Percentiles rank a stretch among this genome's conserved stretches.
Conservation (phyloP, 2,888 invertebrate species). For the Hypsopygia costalis region DNA sequence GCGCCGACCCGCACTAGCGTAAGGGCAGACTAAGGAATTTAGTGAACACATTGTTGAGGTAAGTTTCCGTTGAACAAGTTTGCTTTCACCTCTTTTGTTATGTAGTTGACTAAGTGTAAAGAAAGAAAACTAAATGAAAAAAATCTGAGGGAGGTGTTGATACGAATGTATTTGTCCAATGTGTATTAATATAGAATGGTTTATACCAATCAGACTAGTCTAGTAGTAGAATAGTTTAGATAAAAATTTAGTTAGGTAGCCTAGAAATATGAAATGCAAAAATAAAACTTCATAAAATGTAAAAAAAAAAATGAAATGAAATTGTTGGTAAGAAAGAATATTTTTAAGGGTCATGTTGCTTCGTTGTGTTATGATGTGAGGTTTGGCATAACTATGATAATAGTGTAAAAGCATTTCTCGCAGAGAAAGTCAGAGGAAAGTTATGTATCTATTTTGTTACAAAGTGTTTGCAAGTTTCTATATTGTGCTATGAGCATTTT, state of each 20-base stretch:
- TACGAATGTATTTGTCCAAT: constrained; percentile 79
- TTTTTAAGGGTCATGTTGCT: constrained; percentile 82
- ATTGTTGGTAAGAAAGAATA: constrained; percentile 83
- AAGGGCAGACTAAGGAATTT: constrained; percentile 54
- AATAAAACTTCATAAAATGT: constrained; percentile 79
- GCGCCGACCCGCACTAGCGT: constrained; percentile 34
- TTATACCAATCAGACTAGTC: constrained; percentile 80
- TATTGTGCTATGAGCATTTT: constrained; percentile 81
- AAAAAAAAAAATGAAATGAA: constrained; percentile 80
- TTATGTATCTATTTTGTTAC: constrained; percentile 81
- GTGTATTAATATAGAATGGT: constrained; percentile 79
- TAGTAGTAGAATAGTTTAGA: constrained; percentile 81
- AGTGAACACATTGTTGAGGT: constrained; percentile 68
- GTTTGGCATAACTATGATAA: constrained; percentile 80
- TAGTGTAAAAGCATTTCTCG: constrained; percentile 70
- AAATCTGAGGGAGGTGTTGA: constrained; percentile 66
- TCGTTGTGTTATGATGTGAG: constrained; percentile 76
- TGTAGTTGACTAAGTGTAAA: constrained; percentile 78
- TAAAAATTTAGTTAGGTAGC: constrained; percentile 79
- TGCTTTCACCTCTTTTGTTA: constrained; percentile 80
- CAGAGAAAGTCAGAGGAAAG: constrained; percentile 73
- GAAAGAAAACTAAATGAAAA: constrained; percentile 71
- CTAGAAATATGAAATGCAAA: constrained; percentile 82
- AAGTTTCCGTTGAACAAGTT: constrained; percentile 77
- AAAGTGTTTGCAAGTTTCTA: constrained; percentile 81